Base-by-base conservation (phyloP, 2,888 invertebrate species). In the Mechanitis messenoides region DNA sequence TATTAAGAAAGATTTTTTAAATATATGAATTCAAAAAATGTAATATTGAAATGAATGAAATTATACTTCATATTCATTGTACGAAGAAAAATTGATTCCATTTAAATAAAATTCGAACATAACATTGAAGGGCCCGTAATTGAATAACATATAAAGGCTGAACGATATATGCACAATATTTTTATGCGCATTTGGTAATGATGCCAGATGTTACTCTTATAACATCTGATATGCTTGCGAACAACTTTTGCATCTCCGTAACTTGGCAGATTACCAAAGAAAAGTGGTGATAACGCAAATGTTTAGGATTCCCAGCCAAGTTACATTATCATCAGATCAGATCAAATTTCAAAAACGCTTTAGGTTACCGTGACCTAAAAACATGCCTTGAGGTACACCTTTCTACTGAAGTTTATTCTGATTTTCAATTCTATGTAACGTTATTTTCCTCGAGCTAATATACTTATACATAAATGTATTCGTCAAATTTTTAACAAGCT, bases 201-300 rank as follows among this genome's bases (percentile, higher is more conserved):
- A 50, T 50, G 7, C 50, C 50, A 50, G 50, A 50, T 50, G 50
- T 31, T 50, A 50, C 50, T 31, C 31, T 50, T 31, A 50, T 50
- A 50, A 50, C 31, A 50, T 50, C 50, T 31, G 50, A 50, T 50
- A 50, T 31, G 50, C 50, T 11, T 31, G 7, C 31, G 31, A 42
- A 42, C 7, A 42, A 50, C 50, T 50, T 50, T 50, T 31, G 31
- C 28, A 50, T 31, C 50, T 50, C 31, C 28, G 7, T 50, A 50
- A 60, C 58, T 63, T 65, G 65, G 65, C 65, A 63, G 6, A 42
- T 38, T 58, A 58, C 65, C 65, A 63, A 50, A 56, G 53, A 38
- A 60, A 54, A 62, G 65, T 53, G 55, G 20, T 53, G 60, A 45
- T 60, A 56, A 56, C 55, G 33, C 62, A 60, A 65, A 63, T 63